These are phyloP conservation scores for Ranitomeya variabilis DNA, from an alignment of 2,113 vertebrate species.

Conservation along the genomic window DNA sequence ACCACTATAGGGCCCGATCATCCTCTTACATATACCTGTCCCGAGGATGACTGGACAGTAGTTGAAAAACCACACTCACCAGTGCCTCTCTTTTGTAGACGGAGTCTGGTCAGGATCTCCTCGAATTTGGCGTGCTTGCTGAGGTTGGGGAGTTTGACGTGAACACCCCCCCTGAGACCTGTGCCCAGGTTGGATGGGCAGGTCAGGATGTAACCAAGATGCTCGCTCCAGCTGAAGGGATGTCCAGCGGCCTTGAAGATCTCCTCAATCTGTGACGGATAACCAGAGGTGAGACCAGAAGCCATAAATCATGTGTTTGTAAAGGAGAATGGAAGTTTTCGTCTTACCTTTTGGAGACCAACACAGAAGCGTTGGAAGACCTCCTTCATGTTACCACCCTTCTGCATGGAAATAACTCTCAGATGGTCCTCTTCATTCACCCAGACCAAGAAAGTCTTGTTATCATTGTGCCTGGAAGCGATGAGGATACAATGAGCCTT, in stretches of 20 bases:
- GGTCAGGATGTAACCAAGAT: slow-evolving; percentile 90
- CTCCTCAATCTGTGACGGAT: slow-evolving; percentile 81
- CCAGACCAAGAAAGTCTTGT: slow-evolving; percentile 93
- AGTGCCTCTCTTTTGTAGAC: slow-evolving; percentile 96
- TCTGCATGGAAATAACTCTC: slow-evolving; percentile 94
- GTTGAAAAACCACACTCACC: slow-evolving; percentile 68
- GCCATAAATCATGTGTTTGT: neutral
- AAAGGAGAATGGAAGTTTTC: neutral
- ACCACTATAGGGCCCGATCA: neutral
- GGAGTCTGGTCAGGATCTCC: slow-evolving; percentile 88
- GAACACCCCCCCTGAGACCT: slow-evolving; percentile 89
- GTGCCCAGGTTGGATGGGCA: slow-evolving; percentile 95
- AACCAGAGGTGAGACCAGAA: neutral
- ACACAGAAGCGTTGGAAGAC: slow-evolving; percentile 94
- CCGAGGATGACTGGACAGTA: neutral
- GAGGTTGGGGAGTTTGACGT: slow-evolving; percentile 87
- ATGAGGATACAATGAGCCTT: neutral
- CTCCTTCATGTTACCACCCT: slow-evolving; percentile 95
- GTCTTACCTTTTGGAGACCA: slow-evolving; percentile 84
- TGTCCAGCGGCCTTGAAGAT: slow-evolving; percentile 91
- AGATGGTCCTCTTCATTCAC: slow-evolving; percentile 95
- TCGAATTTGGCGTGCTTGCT: slow-evolving; percentile 93
- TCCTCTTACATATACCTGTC: neutral
- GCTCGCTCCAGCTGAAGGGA: slow-evolving; percentile 94
- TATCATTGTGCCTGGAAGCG: slow-evolving; percentile 84